phyloP scores from a whole-genome alignment of 2,113 vertebrate genomes.

The Gobiocypris rarus region DNA sequence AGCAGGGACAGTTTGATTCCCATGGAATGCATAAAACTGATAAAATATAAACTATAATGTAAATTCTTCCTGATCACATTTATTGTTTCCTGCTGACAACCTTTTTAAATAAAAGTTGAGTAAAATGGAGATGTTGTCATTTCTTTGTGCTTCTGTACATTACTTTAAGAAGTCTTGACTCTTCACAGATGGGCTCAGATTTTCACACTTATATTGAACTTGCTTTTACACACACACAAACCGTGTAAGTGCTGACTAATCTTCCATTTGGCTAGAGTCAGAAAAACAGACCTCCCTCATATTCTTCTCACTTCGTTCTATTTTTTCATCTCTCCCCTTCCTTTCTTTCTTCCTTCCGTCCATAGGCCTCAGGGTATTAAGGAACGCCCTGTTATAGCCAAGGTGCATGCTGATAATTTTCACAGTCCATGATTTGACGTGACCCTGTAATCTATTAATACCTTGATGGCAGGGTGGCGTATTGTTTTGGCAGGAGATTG shows the following conservation, averaged over 20 bases:
- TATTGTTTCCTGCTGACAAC: background rate
- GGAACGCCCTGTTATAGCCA: conserved; percentile 37
- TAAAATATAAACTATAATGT: background rate
- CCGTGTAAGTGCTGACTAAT: conserved; percentile 48
- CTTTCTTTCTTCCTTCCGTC: background rate
- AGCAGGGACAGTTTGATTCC: background rate
- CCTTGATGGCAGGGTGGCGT: conserved; percentile 7
- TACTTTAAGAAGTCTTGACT: conserved; percentile 3
- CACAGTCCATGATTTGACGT: conserved; percentile 53
- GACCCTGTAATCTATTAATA: conserved; percentile 62
- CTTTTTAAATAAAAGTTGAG: background rate
- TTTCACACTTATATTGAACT: conserved; percentile 35
- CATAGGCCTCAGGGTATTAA: background rate
- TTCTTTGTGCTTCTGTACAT: background rate
- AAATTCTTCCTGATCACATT: background rate
- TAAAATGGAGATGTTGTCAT: background rate
- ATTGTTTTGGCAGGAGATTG: conserved; percentile 16
- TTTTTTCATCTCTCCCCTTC: background rate
- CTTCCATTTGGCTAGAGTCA: conserved; percentile 48
- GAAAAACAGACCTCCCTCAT: conserved; percentile 14
- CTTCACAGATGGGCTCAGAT: conserved; percentile 41
- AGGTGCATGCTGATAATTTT: conserved; percentile 46
- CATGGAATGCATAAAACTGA: background rate
- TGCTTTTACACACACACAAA: conserved; percentile 31
- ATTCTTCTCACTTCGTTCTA: conserved; percentile 30